phyloP scores from a whole-genome alignment of 2,888 invertebrate genomes.

The Drosophila falleni region DNA sequence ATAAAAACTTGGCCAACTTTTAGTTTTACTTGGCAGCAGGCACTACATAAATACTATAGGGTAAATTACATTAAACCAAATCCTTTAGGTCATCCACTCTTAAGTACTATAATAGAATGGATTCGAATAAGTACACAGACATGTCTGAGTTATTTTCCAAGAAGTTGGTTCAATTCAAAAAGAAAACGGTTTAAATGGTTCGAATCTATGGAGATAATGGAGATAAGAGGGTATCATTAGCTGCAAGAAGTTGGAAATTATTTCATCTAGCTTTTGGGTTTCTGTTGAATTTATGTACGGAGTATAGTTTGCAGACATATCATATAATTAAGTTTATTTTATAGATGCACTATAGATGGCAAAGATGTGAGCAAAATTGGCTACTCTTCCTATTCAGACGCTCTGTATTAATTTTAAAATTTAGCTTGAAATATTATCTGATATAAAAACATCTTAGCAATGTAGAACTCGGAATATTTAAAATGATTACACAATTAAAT shows the following conservation, averaged over 20 bases:
- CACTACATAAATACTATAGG: conserved; percentile 23
- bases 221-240: background rate
- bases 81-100: conserved; percentile 52
- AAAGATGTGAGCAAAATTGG: background rate
- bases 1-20: conserved; percentile 42
- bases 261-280: background rate
- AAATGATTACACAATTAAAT: too few relatives aligned
- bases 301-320: background rate
- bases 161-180: background rate
- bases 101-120: conserved; percentile 50
- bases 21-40: conserved; percentile 58
- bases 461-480: too few relatives aligned
- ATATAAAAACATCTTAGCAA: too few relatives aligned
- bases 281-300: background rate
- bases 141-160: background rate
- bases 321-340: background rate
- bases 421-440: too few relatives aligned
- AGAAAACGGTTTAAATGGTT: background rate
- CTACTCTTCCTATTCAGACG: too few relatives aligned
- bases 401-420: too few relatives aligned
- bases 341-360: background rate
- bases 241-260: background rate
- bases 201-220: background rate
- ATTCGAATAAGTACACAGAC: background rate
- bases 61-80: conserved; percentile 38